Percentiles rank a stretch among this genome's conserved stretches.
Conservation (phyloP, 2,113 vertebrate genomes). For the Elgaria multicarinata region DNA sequence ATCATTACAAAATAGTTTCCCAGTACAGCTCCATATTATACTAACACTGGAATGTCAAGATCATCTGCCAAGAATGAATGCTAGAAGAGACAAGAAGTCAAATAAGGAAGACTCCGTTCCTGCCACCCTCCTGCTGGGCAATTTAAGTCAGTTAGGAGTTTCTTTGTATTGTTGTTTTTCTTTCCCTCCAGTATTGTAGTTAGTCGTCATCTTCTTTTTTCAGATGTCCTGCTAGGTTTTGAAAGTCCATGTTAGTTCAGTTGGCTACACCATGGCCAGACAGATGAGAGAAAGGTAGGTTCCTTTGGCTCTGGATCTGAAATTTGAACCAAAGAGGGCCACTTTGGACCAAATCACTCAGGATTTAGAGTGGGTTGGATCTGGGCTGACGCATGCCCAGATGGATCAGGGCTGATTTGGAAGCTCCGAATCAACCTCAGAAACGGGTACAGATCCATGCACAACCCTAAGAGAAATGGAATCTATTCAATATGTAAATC, state of each 20-base stretch:
- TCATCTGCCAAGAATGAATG: constrained; percentile 21
- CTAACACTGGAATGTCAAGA: constrained; percentile 32
- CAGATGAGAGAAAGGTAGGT: not conserved
- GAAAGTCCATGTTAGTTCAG: constrained; percentile 53
- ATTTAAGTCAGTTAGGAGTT: constrained; percentile 50
- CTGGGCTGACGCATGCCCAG: no score
- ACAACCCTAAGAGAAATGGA: no score
- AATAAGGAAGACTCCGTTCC: constrained; percentile 32
- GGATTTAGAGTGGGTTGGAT: no score
- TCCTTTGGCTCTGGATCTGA: no score
- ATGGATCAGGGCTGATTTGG: no score
- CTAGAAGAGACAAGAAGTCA: constrained; percentile 37
- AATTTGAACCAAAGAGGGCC: no score
- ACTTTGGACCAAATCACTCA: no score
- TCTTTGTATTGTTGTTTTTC: constrained; percentile 43
- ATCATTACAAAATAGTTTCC: not conserved
- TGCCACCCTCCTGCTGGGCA: constrained; percentile 51
- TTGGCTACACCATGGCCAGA: constrained; percentile 50
- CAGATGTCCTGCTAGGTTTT: constrained; percentile 48
- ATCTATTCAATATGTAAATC: constrained; percentile 36
- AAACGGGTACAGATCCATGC: no score
- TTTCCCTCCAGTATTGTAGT: constrained; percentile 44
- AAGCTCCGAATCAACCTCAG: no score
- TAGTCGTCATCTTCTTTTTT: constrained; percentile 59
- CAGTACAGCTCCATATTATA: constrained; percentile 24